Evolutionary conservation across 2,113 vertebrate genomes (phyloP).

Genomic region (Zosterops pallidus): DNA sequence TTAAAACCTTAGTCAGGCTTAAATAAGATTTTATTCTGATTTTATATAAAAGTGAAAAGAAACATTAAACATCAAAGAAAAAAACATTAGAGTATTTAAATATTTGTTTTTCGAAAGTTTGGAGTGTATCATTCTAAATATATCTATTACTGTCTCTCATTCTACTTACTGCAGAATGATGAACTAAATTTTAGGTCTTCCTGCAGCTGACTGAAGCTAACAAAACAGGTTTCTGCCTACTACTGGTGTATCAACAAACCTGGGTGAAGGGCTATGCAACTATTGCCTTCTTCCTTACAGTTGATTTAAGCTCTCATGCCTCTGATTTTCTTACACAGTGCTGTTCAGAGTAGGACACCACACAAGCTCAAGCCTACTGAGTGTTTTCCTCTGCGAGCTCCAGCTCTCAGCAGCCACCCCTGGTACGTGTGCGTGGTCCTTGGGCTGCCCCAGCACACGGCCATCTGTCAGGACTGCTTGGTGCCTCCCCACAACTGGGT

Average conservation of each 20-base stretch:
- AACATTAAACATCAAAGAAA: neutral
- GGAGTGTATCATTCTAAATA: neutral
- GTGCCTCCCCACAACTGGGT: constrained; percentile 55
- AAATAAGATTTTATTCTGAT: neutral
- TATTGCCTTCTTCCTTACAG: neutral
- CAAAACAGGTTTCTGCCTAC: neutral
- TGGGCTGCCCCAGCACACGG: neutral
- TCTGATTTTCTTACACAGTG: rapidly evolving
- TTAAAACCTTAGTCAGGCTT: neutral
- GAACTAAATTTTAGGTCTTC: neutral
- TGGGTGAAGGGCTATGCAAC: neutral
- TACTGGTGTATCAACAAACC: neutral
- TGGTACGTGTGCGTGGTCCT: neutral
- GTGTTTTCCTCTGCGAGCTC: neutral
- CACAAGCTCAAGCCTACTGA: neutral
- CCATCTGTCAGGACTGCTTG: constrained; percentile 54
- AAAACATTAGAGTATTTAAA: neutral
- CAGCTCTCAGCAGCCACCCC: neutral
- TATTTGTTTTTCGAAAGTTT: neutral
- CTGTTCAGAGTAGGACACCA: neutral
- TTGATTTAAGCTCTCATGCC: neutral
- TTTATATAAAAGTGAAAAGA: neutral
- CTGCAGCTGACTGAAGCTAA: neutral
- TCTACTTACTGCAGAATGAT: neutral
- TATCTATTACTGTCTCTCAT: neutral